Percentiles rank a stretch among this genome's conserved stretches.
phyloP scores from a whole-genome alignment of 2,113 vertebrate genomes.

The Rhodinocichla rosea region DNA sequence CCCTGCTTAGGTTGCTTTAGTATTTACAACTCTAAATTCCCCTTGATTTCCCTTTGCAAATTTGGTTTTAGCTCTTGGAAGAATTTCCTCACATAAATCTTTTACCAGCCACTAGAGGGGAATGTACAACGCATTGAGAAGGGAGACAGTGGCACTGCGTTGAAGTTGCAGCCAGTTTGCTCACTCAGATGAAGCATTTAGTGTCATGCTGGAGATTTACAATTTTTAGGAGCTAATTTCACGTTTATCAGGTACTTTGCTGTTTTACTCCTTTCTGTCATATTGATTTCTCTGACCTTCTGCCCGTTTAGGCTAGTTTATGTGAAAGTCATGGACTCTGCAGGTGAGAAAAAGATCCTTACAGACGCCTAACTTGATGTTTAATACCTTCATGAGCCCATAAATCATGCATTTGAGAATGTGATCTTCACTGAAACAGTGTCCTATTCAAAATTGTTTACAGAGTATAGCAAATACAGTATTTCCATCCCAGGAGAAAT shows the following conservation, averaged over 20 bases:
- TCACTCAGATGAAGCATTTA: not conserved
- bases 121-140: not conserved
- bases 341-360: not conserved
- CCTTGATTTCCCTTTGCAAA: not conserved
- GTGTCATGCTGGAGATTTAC: not conserved
- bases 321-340: not conserved
- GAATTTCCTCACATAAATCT: constrained; percentile 7
- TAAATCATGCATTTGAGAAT: constrained; percentile 5
- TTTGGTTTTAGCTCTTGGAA: not conserved
- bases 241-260: not conserved
- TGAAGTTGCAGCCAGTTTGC: not conserved
- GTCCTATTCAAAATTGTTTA: constrained; percentile 5
- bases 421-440: constrained; percentile 1
- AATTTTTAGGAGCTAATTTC: not conserved
- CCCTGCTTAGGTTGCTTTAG: not conserved
- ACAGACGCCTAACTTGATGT: not conserved
- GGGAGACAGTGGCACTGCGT: not conserved
- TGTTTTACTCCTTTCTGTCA: not conserved
- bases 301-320: not conserved
- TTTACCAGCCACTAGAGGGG: constrained; percentile 46
- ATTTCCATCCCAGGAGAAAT: not conserved
- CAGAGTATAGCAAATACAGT: not conserved
- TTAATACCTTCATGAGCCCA: not conserved
- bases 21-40: not conserved
- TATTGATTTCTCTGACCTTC: not conserved